Conservation (phyloP, 2,797 vertebrate genomes). For the Microtus californicus region DNA sequence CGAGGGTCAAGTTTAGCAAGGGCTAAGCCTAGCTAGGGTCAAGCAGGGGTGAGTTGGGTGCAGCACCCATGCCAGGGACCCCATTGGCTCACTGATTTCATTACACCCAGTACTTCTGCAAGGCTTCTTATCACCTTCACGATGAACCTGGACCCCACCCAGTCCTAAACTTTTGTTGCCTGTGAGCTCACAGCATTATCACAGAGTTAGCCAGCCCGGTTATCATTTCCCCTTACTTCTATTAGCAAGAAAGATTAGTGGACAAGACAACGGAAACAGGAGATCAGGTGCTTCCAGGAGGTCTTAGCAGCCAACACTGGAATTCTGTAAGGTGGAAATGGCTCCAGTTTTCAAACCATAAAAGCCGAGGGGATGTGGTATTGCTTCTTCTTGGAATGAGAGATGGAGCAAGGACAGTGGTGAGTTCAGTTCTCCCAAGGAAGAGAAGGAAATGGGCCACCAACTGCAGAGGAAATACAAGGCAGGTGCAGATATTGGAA, state of each 20-base stretch:
- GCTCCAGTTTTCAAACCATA: accelerated
- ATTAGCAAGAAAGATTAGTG: accelerated
- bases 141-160: accelerated
- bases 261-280: accelerated
- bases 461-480: not conserved
- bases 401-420: accelerated
- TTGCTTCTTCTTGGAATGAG: not conserved
- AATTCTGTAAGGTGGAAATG: accelerated
- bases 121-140: accelerated
- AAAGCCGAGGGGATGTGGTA: accelerated
- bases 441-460: not conserved
- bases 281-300: accelerated
- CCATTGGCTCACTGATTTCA: not conserved
- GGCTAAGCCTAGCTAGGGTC: not conserved
- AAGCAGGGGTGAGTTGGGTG: not conserved
- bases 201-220: not conserved
- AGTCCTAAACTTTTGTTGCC: accelerated
- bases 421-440: accelerated
- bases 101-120: not conserved
- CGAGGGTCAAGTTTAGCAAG: not conserved
- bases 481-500: accelerated
- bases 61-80: not conserved
- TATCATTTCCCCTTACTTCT: not conserved
- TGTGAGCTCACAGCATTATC: accelerated
- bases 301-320: accelerated